phyloP scores from a whole-genome alignment of 2,113 vertebrate genomes.

The Phaethon lepturus region DNA sequence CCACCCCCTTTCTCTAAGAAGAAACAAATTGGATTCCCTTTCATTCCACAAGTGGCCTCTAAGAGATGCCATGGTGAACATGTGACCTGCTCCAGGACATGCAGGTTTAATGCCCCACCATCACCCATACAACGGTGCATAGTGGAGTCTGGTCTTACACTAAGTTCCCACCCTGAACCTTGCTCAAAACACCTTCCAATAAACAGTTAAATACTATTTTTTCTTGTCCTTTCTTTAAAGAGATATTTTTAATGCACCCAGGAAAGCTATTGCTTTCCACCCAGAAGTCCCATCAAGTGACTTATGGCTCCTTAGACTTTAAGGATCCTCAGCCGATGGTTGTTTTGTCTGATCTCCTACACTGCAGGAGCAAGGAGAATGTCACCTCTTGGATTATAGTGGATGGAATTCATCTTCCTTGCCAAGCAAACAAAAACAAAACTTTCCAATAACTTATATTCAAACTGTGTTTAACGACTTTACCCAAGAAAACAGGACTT shows the following conservation, averaged over 20 bases:
- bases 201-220: neutral
- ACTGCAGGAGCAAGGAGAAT: neutral
- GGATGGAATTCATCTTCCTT: neutral
- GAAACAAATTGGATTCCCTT: neutral
- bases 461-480: neutral
- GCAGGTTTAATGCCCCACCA: neutral
- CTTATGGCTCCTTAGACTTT: neutral
- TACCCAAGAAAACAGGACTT: neutral
- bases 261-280: neutral
- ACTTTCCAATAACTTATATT: neutral
- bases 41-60: neutral
- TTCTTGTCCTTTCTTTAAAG: neutral
- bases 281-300: neutral
- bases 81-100: neutral
- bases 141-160: neutral
- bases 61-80: neutral
- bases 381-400: neutral
- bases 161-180: neutral
- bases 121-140: rapidly evolving
- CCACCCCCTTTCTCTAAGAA: neutral
- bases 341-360: neutral
- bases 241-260: neutral
- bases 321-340: neutral
- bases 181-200: neutral
- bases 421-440: neutral